A percentile compares a stretch with the other conserved stretches of the same genome.
Conservation (phyloP, 1,140 invertebrate genomes). For the Hormaphis cornu region DNA sequence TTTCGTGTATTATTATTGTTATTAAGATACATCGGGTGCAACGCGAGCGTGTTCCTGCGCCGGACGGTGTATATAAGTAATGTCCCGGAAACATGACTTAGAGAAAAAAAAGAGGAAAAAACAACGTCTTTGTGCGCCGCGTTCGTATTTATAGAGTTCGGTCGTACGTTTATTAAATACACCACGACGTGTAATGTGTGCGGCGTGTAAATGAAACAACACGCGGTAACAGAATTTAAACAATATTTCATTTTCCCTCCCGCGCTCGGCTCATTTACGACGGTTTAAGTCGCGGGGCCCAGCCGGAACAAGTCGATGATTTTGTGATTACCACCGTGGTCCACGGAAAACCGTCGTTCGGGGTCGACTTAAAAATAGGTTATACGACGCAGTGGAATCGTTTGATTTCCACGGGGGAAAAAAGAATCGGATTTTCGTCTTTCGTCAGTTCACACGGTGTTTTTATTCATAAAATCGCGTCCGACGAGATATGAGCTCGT, state of each 20-base stretch:
- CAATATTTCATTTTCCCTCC: not conserved
- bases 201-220: too few species aligned
- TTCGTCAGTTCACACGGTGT: too few species aligned
- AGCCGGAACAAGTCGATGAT: slow-evolving; percentile 15
- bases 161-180: not conserved
- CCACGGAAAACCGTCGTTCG: too few species aligned
- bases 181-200: too few species aligned
- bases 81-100: slow-evolving; percentile 25
- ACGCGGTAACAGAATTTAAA: not conserved
- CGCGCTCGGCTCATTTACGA: slow-evolving; percentile 2
- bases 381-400: too few species aligned
- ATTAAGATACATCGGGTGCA: too few species aligned
- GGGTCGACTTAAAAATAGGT: too few species aligned
- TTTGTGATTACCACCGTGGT: slow-evolving; percentile 2
- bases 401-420: too few species aligned
- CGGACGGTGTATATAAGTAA: not conserved
- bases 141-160: not conserved
- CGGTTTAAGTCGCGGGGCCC: not conserved
- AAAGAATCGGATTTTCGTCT: too few species aligned
- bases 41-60: not conserved
- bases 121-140: not conserved
- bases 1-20: too few species aligned
- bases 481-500: too few species aligned
- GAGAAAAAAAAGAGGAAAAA: not conserved
- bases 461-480: too few species aligned